Evolutionary conservation across 2,113 vertebrate genomes (phyloP).

Genomic region (Pao palembangensis): DNA sequence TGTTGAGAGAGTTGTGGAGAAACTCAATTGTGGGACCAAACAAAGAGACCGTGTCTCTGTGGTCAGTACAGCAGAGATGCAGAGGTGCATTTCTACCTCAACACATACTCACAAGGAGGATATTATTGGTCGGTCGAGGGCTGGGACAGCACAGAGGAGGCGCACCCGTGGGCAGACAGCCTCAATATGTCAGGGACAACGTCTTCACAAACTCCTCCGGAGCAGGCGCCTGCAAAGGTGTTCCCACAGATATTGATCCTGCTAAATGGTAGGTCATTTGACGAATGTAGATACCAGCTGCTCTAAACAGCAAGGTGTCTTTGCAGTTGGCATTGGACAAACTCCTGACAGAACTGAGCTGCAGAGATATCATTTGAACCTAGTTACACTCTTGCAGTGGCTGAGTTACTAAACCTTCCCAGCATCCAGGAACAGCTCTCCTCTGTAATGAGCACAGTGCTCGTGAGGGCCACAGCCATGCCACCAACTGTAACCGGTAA

Average conservation of each 20-base stretch:
- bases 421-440: no score
- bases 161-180: constrained; percentile 66
- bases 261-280: constrained; percentile 67
- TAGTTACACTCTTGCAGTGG: constrained; percentile 8
- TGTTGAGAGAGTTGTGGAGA: constrained; percentile 51
- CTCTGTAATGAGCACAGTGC: no score
- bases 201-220: constrained; percentile 76
- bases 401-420: constrained; percentile 18
- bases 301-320: constrained; percentile 41
- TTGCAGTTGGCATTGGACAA: constrained; percentile 28
- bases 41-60: constrained; percentile 50
- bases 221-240: constrained; percentile 77
- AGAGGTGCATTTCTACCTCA: constrained; percentile 55
- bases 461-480: no score
- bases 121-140: constrained; percentile 2
- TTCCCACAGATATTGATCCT: constrained; percentile 79
- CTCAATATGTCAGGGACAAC: constrained; percentile 70
- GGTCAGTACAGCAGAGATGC: constrained; percentile 42
- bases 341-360: constrained; percentile 22
- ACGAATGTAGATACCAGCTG: constrained; percentile 46
- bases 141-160: constrained; percentile 50
- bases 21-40: constrained; percentile 35
- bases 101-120: constrained; percentile 26
- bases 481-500: no score
- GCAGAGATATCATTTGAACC: constrained; percentile 1